These are phyloP conservation scores for Prolemur simus DNA, from an alignment of 2,113 vertebrate genomes.

Conservation along the genomic window DNA sequence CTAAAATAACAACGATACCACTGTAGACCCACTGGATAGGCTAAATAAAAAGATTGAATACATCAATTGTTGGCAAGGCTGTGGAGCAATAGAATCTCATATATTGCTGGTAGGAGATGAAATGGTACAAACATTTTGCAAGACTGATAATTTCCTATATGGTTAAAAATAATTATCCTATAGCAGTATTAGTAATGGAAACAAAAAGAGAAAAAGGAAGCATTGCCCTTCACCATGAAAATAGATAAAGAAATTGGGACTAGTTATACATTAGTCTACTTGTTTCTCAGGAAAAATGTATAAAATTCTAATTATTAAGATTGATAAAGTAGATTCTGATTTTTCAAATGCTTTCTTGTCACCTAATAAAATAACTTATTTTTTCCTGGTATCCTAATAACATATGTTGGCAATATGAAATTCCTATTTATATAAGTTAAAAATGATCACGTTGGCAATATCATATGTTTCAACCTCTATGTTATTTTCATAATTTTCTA, in stretches of 20 bases:
- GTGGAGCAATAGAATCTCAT: neutral
- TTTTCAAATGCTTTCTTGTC: neutral
- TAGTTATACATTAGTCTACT: neutral
- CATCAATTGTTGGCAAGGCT: neutral
- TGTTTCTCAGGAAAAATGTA: neutral
- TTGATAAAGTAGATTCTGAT: neutral
- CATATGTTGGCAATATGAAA: neutral
- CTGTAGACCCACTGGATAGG: neutral
- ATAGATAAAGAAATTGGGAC: neutral
- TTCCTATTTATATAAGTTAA: neutral
- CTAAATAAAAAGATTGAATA: neutral
- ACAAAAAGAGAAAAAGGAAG: neutral
- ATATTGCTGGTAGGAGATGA: neutral
- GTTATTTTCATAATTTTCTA: neutral
- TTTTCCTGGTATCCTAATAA: neutral
- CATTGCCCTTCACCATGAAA: neutral
- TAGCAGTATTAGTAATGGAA: neutral
- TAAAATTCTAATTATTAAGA: neutral
- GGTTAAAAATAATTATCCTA: neutral
- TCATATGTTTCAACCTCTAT: neutral
- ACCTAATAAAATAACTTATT: neutral
- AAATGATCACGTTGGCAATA: neutral
- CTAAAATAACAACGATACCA: neutral
- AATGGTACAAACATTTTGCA: neutral
- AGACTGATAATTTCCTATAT: neutral